phyloP scores from a whole-genome alignment of 2,888 invertebrate genomes.

The Heteropelma amictum region DNA sequence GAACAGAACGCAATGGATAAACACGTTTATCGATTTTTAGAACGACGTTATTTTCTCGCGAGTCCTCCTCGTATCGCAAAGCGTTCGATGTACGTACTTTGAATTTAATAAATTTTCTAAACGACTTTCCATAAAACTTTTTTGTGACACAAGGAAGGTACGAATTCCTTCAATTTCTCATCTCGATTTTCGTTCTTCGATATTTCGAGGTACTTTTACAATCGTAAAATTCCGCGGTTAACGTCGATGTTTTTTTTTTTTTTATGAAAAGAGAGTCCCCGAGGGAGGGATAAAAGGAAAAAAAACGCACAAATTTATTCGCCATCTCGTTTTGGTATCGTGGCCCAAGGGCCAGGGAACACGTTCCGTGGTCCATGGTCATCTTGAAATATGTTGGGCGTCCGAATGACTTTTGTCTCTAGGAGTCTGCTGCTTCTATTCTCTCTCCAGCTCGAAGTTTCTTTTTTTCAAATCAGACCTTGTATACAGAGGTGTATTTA shows the following conservation, averaged over 20 bases:
- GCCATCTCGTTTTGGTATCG: constrained; percentile 30
- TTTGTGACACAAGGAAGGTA: too few relatives aligned
- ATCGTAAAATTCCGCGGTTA: neutral
- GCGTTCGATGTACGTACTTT: neutral
- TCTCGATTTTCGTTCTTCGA: too few relatives aligned
- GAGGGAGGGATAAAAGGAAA: neutral
- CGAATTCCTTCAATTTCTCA: too few relatives aligned
- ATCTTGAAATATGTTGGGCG: neutral
- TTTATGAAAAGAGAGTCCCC: neutral
- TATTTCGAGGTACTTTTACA: too few relatives aligned
- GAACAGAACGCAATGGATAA: too few relatives aligned
- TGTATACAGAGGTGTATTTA: neutral
- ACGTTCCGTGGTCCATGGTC: constrained; percentile 25
- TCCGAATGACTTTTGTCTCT: too few relatives aligned
- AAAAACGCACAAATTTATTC: constrained; percentile 2
- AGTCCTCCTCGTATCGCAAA: neutral
- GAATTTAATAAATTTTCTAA: too few relatives aligned
- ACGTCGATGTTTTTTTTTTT: neutral
- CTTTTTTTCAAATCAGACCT: neutral
- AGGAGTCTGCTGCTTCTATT: too few relatives aligned
- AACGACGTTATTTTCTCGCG: neutral
- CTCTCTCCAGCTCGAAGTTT: neutral
- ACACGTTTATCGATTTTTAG: neutral
- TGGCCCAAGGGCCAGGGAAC: constrained; percentile 28
- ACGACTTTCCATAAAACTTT: too few relatives aligned